Base-by-base conservation (phyloP, 1,140 invertebrate species). In the Octopus bimaculoides region DNA sequence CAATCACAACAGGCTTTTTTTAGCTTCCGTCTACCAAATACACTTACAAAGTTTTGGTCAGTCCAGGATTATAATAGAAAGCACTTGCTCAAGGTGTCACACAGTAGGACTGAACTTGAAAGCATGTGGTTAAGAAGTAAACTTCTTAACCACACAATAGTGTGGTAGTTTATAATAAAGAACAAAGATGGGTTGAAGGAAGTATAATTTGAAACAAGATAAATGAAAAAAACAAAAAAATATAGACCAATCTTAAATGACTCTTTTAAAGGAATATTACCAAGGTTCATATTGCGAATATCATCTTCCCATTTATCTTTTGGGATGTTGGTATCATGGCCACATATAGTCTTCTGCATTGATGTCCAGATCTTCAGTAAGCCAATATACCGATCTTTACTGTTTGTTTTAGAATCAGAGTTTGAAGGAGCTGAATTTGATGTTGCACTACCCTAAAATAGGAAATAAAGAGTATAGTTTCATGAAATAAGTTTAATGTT, bases 261-360 rank as follows among this genome's bases (percentile, higher is more conserved):
- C 26, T 41, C 26, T 20, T 9, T 20, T 61, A 74, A 12, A 14
- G 26, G 41, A 14, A 10, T 71, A 77, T 77, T 79, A 83, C 83
- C 55, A 73, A 80, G 56, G 55, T 84, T 82, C 10, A 78, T 12
- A n/a, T 81, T 55, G 14, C 77, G 69, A 12, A 82, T 81, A 53
- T 79, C 78, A 74, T 78, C 54, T 71, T 80, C 80, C 69, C 61
- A 71, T 17, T 75, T 71, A 12, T 77, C 73, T 75, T 81, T 76
- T 14, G 80, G 77, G 4, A 81, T 41, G 55, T 81, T 74, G 3
- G 82, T 75, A 12, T 81, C 84, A 82, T 88, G 86, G 10, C 91
- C 91, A 87, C 91, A 92, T 55, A 92, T 86, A n/a, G 90, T 90
- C 61, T 87, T 88, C 82, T 91, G 91, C 89, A 92, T 90, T 20